phyloP scores from a whole-genome alignment of 1,140 invertebrate species.

The Drosophila pandora region DNA sequence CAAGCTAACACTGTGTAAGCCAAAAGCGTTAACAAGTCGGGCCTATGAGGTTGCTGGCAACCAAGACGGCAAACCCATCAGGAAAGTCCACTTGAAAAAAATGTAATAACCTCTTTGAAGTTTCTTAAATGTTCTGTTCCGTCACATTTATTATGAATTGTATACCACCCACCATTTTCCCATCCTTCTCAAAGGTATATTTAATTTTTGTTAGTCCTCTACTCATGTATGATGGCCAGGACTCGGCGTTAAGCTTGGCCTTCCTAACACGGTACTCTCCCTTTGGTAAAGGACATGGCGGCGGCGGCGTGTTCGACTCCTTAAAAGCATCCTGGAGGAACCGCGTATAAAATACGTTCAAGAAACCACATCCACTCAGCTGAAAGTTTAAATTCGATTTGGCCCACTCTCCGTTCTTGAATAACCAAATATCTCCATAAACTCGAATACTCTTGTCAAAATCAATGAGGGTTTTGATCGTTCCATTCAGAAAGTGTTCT shows the following conservation, averaged over 20 bases:
- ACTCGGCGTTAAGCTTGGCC: neutral
- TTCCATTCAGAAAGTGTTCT: neutral
- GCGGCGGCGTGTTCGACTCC: neutral
- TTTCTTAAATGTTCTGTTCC: neutral
- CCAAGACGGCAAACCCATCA: conserved; percentile 46
- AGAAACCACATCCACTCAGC: neutral
- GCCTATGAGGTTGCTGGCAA: conserved; percentile 53
- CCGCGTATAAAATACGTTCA: neutral
- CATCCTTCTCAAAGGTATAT: neutral
- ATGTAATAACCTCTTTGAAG: neutral
- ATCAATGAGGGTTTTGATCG: neutral
- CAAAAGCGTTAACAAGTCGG: conserved; percentile 77
- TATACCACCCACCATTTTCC: neutral
- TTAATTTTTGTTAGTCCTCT: neutral
- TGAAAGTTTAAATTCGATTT: neutral
- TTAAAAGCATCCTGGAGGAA: neutral
- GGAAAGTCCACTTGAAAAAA: conserved; percentile 22
- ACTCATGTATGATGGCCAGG: neutral
- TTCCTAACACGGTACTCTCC: neutral
- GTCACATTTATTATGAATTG: neutral
- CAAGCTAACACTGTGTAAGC: conserved; percentile 75
- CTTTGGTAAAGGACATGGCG: neutral
- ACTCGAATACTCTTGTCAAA: neutral
- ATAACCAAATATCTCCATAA: neutral
- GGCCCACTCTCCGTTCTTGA: neutral